phyloP scores from a whole-genome alignment of 2,113 vertebrate species.

The Salvelinus fontinalis region DNA sequence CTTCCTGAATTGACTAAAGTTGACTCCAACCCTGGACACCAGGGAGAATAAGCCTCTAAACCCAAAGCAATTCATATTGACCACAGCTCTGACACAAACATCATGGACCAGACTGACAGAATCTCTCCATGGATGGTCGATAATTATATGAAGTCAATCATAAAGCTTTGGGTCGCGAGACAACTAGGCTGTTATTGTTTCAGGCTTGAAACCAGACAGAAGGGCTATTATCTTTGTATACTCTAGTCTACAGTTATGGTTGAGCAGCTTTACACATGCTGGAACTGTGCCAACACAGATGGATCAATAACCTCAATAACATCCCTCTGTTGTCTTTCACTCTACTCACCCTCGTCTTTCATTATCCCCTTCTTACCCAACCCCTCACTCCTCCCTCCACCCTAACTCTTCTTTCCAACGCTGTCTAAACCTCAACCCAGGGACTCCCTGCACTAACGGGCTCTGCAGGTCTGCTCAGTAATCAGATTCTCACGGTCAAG shows the following conservation, averaged over 20 bases:
- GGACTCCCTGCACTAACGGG: slow-evolving; percentile 32
- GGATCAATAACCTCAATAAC: background rate
- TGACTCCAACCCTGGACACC: background rate
- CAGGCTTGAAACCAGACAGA: background rate
- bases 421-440: slow-evolving; percentile 16
- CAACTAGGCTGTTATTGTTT: background rate
- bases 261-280: background rate
- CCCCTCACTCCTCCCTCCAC: background rate
- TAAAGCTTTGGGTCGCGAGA: background rate
- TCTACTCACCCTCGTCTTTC: background rate
- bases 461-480: slow-evolving; percentile 56
- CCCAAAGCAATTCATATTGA: slow-evolving; percentile 22
- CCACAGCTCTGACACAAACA: slow-evolving; percentile 40
- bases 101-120: slow-evolving; percentile 11
- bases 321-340: slow-evolving; percentile 8
- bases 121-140: slow-evolving; percentile 9
- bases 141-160: slow-evolving; percentile 36
- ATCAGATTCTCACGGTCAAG: slow-evolving; percentile 62
- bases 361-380: background rate
- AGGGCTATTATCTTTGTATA: background rate
- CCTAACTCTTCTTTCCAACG: background rate
- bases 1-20: too few relatives aligned
- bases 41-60: slow-evolving; percentile 31
- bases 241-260: background rate
- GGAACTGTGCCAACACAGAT: background rate